Evolutionary conservation across 2,113 vertebrate genomes (phyloP).

Genomic region (Pagrus major): DNA sequence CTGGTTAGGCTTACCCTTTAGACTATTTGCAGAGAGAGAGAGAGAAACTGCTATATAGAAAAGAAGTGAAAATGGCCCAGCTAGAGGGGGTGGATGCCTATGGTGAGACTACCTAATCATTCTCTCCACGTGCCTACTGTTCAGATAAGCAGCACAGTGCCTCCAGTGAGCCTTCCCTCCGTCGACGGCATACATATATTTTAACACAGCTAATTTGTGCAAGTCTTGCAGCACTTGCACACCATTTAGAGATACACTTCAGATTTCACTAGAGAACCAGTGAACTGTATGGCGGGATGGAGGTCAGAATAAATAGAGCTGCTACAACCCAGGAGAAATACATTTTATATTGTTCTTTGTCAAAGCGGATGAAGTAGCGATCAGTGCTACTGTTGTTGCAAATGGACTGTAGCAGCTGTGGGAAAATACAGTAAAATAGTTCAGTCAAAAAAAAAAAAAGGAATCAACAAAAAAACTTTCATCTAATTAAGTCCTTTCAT

Average conservation of each 20-base stretch:
- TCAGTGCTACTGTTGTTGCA: conserved; percentile 30
- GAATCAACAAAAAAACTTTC: conserved; percentile 19
- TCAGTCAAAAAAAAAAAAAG: no score
- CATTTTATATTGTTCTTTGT: conserved; percentile 60
- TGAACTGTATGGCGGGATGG: conserved; percentile 53
- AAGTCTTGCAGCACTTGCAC: conserved; percentile 78
- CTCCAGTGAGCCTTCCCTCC: conserved; percentile 78
- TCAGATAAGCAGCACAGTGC: conserved; percentile 83
- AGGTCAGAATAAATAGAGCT: conserved; percentile 72
- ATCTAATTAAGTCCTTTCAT: conserved; percentile 54
- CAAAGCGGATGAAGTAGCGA: conserved; percentile 51
- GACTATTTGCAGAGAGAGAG: conserved; percentile 64
- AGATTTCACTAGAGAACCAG: conserved; percentile 73
- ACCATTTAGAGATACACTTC: conserved; percentile 82
- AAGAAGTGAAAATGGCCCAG: conserved; percentile 64
- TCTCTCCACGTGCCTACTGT: conserved; percentile 80
- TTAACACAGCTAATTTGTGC: conserved; percentile 81
- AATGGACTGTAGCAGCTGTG: conserved; percentile 25
- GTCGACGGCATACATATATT: conserved; percentile 71
- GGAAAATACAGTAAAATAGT: conserved; percentile 43
- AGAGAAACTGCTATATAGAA: conserved; percentile 53
- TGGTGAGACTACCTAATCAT: conserved; percentile 77
- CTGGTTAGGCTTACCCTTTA: conserved; percentile 82
- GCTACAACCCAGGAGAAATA: conserved; percentile 63
- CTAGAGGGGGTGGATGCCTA: conserved; percentile 57